These are phyloP conservation scores for Pongo pygmaeus DNA, from an alignment of 2,113 vertebrate species.

Conservation along the genomic window DNA sequence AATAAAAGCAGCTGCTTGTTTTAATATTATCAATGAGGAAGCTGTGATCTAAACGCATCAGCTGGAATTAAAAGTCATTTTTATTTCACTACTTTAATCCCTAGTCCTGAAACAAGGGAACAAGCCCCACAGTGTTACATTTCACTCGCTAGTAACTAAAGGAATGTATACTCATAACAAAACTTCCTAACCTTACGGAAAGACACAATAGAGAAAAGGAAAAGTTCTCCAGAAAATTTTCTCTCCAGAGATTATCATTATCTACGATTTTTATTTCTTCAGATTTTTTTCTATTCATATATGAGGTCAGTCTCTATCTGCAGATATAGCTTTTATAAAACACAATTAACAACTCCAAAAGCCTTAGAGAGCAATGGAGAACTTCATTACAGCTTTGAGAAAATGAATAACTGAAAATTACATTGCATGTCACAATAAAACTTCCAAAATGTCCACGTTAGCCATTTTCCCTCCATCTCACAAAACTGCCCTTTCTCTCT, in stretches of 20 bases:
- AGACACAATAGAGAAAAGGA: background rate
- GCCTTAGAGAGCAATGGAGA: background rate
- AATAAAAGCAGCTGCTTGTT: background rate
- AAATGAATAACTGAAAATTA: conserved; percentile 27
- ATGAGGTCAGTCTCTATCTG: background rate
- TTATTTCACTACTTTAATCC: conserved; percentile 15
- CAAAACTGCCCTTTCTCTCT: background rate
- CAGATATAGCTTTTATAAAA: background rate
- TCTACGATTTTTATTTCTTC: background rate
- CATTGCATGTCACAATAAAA: background rate
- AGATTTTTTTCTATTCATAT: background rate
- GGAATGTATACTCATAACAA: background rate
- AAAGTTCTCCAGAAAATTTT: background rate
- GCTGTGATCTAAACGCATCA: background rate
- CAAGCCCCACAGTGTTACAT: background rate
- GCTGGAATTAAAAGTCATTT: background rate
- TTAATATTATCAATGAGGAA: conserved; percentile 6
- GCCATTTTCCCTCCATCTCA: background rate
- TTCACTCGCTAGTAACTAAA: background rate
- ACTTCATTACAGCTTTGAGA: background rate
- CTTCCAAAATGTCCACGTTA: background rate
- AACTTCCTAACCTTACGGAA: background rate
- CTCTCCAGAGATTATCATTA: background rate
- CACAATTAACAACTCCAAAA: background rate
- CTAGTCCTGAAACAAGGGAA: conserved; percentile 9